These are phyloP conservation scores for Oxytorus armatus DNA, from an alignment of 2,888 invertebrate species.

Conservation along the genomic window DNA sequence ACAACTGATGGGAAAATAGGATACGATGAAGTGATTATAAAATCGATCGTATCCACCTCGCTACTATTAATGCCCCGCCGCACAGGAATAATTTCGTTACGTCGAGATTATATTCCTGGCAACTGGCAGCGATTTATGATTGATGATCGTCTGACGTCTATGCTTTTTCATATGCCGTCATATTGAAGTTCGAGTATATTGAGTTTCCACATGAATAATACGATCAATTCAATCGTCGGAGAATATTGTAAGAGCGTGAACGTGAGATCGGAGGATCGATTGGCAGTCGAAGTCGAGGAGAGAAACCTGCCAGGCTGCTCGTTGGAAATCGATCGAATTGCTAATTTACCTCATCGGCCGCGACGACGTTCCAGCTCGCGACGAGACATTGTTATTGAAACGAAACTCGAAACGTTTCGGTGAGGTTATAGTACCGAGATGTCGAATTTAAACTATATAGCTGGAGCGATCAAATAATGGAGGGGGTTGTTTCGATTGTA, in stretches of 20 bases:
- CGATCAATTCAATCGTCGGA: conserved; percentile 39
- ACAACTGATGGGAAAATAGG: neutral
- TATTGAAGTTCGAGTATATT: conserved; percentile 25
- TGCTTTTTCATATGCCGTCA: conserved; percentile 20
- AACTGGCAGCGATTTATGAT: conserved; percentile 58
- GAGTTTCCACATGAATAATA: conserved; percentile 40
- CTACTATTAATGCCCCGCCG: conserved; percentile 12
- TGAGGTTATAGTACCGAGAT: conserved; percentile 6
- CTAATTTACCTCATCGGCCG: conserved; percentile 62
- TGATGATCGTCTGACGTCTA: conserved; percentile 54
- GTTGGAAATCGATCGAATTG: conserved; percentile 56
- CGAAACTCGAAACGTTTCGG: conserved; percentile 25
- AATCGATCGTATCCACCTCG: conserved; percentile 24
- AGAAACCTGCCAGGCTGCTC: conserved; percentile 37
- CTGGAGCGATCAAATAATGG: too few relatives aligned
- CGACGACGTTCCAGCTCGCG: conserved; percentile 43
- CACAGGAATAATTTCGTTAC: conserved; percentile 34
- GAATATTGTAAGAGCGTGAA: conserved; percentile 21
- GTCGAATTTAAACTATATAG: too few relatives aligned
- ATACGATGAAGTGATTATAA: conserved; percentile 15
- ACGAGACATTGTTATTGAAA: conserved; percentile 56
- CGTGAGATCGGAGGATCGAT: conserved; percentile 52
- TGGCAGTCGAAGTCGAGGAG: conserved; percentile 34
- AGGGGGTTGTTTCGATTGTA: too few relatives aligned
- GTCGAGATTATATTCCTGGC: conserved; percentile 36